Evolutionary conservation across 1,140 invertebrate genomes (phyloP).

Genomic region (Anoplolepis gracilipes): DNA sequence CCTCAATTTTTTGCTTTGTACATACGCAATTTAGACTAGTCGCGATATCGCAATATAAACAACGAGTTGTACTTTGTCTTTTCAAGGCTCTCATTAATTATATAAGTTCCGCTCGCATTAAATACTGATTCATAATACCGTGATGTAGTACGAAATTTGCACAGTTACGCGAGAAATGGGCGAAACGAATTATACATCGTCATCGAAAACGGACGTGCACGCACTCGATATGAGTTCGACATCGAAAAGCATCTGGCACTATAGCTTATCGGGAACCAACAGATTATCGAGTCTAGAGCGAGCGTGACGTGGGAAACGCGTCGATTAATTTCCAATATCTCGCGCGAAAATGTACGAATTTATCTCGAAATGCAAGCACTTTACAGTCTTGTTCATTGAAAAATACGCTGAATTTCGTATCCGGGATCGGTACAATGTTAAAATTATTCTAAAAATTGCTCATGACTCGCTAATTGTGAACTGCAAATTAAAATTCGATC

Average conservation of each 20-base stretch:
- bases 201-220: constrained; percentile 6
- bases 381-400: not conserved
- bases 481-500: not conserved
- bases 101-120: not conserved
- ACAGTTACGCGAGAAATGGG: constrained; percentile 47
- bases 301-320: constrained; percentile 17
- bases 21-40: not conserved
- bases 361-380: not conserved
- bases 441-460: not conserved
- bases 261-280: constrained; percentile 21
- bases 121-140: not conserved
- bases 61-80: not conserved
- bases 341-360: constrained; percentile 10
- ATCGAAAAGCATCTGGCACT: constrained; percentile 22
- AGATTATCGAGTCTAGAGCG: constrained; percentile 18
- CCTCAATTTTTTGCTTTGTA: constrained; percentile 10
- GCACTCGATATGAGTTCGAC: constrained; percentile 35
- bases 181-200: constrained; percentile 32
- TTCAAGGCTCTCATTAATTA: not conserved
- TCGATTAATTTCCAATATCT: constrained; percentile 17
- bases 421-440: not conserved
- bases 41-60: not conserved
- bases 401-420: not conserved
- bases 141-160: not conserved
- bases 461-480: not conserved